A percentile compares a stretch with the other conserved stretches of the same genome.
These are phyloP conservation scores for Ferrisia virgata DNA, from an alignment of 2,888 invertebrate species.

Conservation along the genomic window DNA sequence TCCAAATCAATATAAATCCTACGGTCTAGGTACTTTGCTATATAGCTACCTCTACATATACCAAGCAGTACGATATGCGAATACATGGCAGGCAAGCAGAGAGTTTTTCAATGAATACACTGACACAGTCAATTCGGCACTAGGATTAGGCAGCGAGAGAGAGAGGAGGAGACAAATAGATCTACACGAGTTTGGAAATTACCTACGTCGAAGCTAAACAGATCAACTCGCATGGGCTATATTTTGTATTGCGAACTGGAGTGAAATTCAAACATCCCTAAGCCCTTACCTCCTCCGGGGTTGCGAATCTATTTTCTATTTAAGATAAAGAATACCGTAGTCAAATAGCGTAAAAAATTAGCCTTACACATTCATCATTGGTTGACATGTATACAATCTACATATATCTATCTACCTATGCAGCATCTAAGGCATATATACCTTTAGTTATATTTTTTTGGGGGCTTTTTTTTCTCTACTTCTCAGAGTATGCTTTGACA, in stretches of 20 bases:
- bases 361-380: not conserved
- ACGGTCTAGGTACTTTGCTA: too few species aligned
- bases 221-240: too few species aligned
- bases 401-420: too few species aligned
- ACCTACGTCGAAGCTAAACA: not conserved
- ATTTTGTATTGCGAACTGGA: too few species aligned
- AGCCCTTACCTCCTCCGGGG: not conserved
- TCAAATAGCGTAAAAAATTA: not conserved
- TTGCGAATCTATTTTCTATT: not conserved
- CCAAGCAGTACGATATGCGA: too few species aligned
- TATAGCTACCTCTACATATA: not conserved
- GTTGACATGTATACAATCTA: not conserved
- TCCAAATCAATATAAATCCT: not conserved
- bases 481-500: not conserved
- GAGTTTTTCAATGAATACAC: not conserved
- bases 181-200: not conserved
- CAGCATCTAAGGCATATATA: too few species aligned
- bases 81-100: too few species aligned
- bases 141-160: too few species aligned
- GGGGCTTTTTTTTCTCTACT: not conserved
- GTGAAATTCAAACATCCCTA: not conserved
- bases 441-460: too few species aligned
- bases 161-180: too few species aligned
- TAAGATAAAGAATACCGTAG: not conserved
- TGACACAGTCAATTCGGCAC: too few species aligned